Conservation (phyloP, 2,888 invertebrate species). For the Phaedon cochleariae region DNA sequence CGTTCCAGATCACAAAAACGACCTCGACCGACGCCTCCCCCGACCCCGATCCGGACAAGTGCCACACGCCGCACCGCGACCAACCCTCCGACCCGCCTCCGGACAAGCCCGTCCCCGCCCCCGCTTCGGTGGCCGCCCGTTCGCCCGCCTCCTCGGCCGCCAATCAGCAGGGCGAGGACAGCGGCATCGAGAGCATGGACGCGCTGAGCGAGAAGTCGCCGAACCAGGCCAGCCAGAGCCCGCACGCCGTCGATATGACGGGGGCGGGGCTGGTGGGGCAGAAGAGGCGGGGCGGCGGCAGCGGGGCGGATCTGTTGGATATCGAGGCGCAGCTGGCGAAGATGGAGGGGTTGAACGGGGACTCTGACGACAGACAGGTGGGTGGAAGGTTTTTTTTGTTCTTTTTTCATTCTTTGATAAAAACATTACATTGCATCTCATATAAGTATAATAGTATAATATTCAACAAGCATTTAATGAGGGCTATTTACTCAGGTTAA, state of each 20-base stretch:
- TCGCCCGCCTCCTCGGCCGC: constrained; percentile 59
- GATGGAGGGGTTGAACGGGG: constrained; percentile 67
- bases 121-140: constrained; percentile 46
- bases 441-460: too few relatives aligned
- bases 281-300: too few relatives aligned
- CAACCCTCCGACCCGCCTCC: constrained; percentile 32
- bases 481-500: too few relatives aligned
- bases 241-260: constrained; percentile 63
- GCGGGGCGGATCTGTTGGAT: constrained; percentile 64
- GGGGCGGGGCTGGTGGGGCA: too few relatives aligned
- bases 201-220: constrained; percentile 85
- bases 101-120: constrained; percentile 15
- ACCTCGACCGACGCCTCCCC: too few relatives aligned
- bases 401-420: too few relatives aligned
- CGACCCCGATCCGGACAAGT: too few relatives aligned
- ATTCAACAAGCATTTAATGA: too few relatives aligned
- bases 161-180: constrained; percentile 82
- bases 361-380: constrained; percentile 45
- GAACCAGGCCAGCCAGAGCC: constrained; percentile 74
- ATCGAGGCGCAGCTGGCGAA: constrained; percentile 77
- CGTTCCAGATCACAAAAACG: too few relatives aligned
- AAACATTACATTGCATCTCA: too few relatives aligned
- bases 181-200: constrained; percentile 93
- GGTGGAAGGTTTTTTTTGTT: constrained; percentile 18
- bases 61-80: constrained; percentile 55